Base-by-base conservation (phyloP, 2,113 vertebrate species). In the Sarotherodon lohbergeri region DNA sequence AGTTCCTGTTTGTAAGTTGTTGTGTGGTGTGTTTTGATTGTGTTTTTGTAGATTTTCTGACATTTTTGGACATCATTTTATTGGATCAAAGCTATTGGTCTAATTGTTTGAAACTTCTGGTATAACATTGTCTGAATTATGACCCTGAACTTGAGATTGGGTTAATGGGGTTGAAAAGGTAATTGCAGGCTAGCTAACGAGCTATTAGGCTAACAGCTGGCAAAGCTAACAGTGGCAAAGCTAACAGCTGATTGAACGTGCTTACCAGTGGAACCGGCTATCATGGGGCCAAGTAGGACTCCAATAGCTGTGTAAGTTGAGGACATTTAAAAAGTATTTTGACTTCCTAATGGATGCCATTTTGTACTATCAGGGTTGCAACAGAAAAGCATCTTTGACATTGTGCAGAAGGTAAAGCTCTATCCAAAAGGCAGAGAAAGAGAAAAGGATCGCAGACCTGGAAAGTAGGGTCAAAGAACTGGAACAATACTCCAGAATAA, bases 131-230 rank as follows among this genome's bases (percentile, higher is more conserved):
- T 43, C 12, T 43, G 41, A 8, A 13, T 43, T 39, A 39, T 10
- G 36, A 41, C 36, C n/a, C 63, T 71, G n/a, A 71, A 71, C 12
- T 71, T 41, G 63, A 66, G n/a, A 41, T 39, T 68, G 63, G 34
- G 17, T 5, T 19, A 63, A 63, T 32, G 29, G 16, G 14, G 59
- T 4, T 34, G 0, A 32, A 63, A 5, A 63, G 8, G 14, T 63
- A 19, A 34, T 63, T 63, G 29, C 29, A 11, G 16, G 16, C 63
- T 41, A 41, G 63, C 36, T 19, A 68, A 68, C 36, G 0, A 68
- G 63, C 34, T 68, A 41, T 41, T 68, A 41, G 63, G 19, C 63
- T 41, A 68, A 68, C 4, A 66, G 10, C 61, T 66, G 34, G 34
- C 7, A 36, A 36, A 36, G 10, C 39, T 4, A 41, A 41, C 39